Percentiles rank a stretch among this genome's conserved stretches.
Evolutionary conservation across 2,113 vertebrate species (phyloP).

Genomic region (Sylvietta virens): DNA sequence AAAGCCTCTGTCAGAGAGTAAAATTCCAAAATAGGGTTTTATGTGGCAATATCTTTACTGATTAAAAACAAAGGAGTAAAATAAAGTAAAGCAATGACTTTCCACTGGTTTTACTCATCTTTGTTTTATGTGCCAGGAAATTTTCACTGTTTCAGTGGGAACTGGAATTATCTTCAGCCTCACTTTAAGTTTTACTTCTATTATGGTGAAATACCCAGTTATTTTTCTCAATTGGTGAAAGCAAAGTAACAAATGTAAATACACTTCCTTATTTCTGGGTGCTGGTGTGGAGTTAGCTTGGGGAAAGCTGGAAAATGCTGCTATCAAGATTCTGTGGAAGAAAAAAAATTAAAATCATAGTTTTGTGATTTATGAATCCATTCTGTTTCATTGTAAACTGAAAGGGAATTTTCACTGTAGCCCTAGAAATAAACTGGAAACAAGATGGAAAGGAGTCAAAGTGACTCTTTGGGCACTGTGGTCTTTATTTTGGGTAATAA

Average conservation of each 20-base stretch:
- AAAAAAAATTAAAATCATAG: not conserved
- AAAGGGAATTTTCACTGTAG: not conserved
- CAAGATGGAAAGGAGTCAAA: not conserved
- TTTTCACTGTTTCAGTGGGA: not conserved
- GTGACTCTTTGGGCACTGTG: not conserved
- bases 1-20: not conserved
- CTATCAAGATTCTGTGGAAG: not conserved
- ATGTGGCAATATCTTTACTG: not conserved
- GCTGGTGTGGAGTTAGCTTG: not conserved
- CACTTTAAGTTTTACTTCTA: not conserved
- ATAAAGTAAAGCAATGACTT: not conserved
- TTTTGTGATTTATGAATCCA: not conserved
- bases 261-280: not conserved
- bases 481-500: not conserved
- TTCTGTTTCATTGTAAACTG: not conserved
- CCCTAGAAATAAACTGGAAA: not conserved
- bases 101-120: not conserved
- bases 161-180: not conserved
- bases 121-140: not conserved
- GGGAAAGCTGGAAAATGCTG: not conserved
- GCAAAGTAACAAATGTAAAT: not conserved
- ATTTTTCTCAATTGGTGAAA: not conserved
- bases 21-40: not conserved
- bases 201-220: not conserved
- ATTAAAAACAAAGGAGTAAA: not conserved